Base-by-base conservation (phyloP, 2,113 vertebrate genomes). In the Xenopus borealis region DNA sequence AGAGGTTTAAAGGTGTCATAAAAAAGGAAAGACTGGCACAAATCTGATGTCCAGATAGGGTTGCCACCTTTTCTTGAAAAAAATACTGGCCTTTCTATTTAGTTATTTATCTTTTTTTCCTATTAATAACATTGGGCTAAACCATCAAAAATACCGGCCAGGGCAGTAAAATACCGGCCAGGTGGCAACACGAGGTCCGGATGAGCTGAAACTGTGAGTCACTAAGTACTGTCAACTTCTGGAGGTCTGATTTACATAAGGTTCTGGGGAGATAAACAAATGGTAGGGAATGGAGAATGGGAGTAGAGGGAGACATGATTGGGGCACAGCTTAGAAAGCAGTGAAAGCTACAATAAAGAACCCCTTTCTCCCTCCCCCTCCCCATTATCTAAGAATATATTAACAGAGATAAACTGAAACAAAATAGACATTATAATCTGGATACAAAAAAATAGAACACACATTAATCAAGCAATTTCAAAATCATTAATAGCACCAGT, bases 401-500 rank as follows among this genome's bases (percentile, higher is more conserved):
- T 95, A 95, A 97, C 95, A 98, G 91, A 91, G 88, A 82, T 81
- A 91, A 83, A 80, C 85, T 83, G 85, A 76, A 80, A 89, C 66
- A 78, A 72, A 85, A 88, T 50, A 83, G 88, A 91, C 88, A 90
- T 86, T 93, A 89, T 88, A 88, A 83, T 88, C 88, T 93, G 87
- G 88, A 94, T 93, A 92, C 90, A 82, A 87, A 88, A 27, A 92
- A 78, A 90, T 90, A 91, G 89, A 85, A 93, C 93, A 95, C 95
- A 95, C 96, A 95, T 94, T 95, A 95, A 98, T 77, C 95, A 95
- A 94, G 98, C 88, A 95, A 95, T 95, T 95, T 95, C 96, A 92
- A 95, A 95, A 97, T 96, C 94, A 98, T 97, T 94, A 95, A 97
- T 98, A 99, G 96, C 97, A 99, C 97, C 97, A 99, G 96, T 98